Evolutionary conservation across 2,797 vertebrate species (phyloP), one percentile per base, ranked within the genome.

Genomic region (Acomys russatus): DNA sequence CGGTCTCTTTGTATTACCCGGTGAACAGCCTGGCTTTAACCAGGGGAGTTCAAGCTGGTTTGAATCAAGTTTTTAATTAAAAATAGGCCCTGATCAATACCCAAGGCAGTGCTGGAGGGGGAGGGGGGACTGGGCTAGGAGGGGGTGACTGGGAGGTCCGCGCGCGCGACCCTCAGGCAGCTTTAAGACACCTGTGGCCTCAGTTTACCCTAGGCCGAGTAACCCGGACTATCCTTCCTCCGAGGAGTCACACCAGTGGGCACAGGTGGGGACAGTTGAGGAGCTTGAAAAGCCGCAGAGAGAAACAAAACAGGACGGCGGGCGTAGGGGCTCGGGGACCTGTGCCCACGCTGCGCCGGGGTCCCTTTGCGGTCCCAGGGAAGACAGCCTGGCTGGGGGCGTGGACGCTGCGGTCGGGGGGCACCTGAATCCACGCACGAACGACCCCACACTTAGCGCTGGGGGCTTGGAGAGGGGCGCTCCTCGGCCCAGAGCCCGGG

Each of bases 31-130:
- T 8, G 0, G 80, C 88, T 76, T 63, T 84, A 51, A 83, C 88
- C 87, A 10, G 71, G 18, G 38, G 61, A 92, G 79, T 44, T 44
- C 59, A 15, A 18, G 78, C 91, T 84, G 92, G 82, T 95, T 77
- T 80, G 97, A 94, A 94, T 92, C 96, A 86, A 88, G 87, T 70
- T 95, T 96, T 96, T 96, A 97, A 98, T 98, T 96, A 96, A 97
- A 95, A 91, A 93, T 70, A 91, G 91, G 85, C 87, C 87, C 10
- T 85, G 91, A 92, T 97, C 97, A 95, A 92, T 95, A 88, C 18
- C 28, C 38, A 66, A 38, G 30, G 54, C 35, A 20, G 86, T 1
- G 3, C 68, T 51, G 2, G 49, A 15, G 59, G 64, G 56, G 70
- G 82, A 82, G 54, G 86, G 86, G 51, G 30, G 86, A 30, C 85